Evolutionary conservation across 92 coral and sea anemone species (phyloP), one percentile per base, ranked within the genome.

Genomic region (Heliopora coerulea): DNA sequence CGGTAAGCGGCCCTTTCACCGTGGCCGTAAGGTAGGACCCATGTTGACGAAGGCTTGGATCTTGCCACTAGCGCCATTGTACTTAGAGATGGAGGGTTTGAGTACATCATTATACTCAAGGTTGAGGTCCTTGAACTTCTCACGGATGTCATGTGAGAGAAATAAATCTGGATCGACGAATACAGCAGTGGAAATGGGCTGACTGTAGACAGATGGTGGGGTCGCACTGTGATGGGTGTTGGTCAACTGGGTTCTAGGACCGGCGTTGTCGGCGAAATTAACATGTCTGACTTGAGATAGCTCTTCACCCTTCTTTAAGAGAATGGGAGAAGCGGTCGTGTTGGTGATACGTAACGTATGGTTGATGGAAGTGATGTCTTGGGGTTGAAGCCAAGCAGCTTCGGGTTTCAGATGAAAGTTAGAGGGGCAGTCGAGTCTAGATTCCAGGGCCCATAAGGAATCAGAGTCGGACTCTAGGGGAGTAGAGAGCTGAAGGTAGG

Each of bases 31-130:
- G 39, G 81, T 65, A 41, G n/a, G n/a, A n/a, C n/a, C n/a, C n/a
- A n/a, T n/a, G n/a, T n/a, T n/a, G n/a, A n/a, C n/a, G n/a, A n/a
- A n/a, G n/a, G n/a, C n/a, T n/a, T n/a, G n/a, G n/a, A n/a, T n/a
- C n/a, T n/a, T n/a, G n/a, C 85, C 77, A 32, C 85, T 68, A n/a
- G 80, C 85, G 28, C 89, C 80, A 54, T 62, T 85, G 83, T 68
- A 85, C 61, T 81, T 81, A 24, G 89, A 85, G 48, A 77, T 76
- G 80, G 86, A 49, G 9, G 81, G 59, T 11, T 79, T 72, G 46
- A 84, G 79, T 15, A 72, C 88, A 54, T 79, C 68, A 44, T 78
- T 68, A 35, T 41, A 82, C 42, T 82, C 83, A 37, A 82, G 69
- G 59, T 81, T 29, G 24, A 82, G 52, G 27, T 74, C 61, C 9